Evolutionary conservation across 2,888 invertebrate genomes (phyloP), one percentile per base, ranked within the genome.

Genomic region (Steinernema carpocapsae): DNA sequence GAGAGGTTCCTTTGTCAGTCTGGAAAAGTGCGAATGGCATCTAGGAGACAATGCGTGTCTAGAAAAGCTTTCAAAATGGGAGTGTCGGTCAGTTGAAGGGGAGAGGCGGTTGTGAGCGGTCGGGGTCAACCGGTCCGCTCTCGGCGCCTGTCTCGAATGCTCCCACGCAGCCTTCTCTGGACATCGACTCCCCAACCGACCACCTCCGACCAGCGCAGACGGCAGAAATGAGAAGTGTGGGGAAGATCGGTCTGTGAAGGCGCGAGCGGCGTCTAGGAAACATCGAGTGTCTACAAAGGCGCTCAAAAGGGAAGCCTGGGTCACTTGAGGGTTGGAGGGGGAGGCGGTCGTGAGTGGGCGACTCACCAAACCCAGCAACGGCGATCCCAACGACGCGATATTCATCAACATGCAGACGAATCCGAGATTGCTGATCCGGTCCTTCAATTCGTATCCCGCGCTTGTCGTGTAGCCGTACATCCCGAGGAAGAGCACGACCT

Each of bases 341-440:
- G 37, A 10, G 10, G 10, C 37, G 37, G 37, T 37, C 37, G 37
- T 3, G 10, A 10, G 37, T 37, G 37, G 37, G 3, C 37, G 37
- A 43, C 64, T 43, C 22, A 72, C 43, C 45, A 64, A 51, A 51
- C 78, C 82, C 12, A 80, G 52, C 22, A 86, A 75, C 7, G 86
- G 86, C 24, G 86, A 80, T 7, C 79, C 84, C 32, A 86, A 84
- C 26, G 80, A 81, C 22, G 81, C 77, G 70, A 86, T 83, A 76
- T 86, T 86, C 43, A 86, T 79, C 45, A 85, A 56, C 70, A 86
- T 83, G 77, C 86, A 86, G 70, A 81, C 77, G 46, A 81, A 75
- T 24, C 86, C 86, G 17, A 83, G 74, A 26, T 48, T 10, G n/a
- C 43, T 43, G 26, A 71, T 71, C 7, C 51, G 46, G 26, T 83